Conservation (phyloP, 2,888 invertebrate species). For the Tachystola acroxantha region DNA sequence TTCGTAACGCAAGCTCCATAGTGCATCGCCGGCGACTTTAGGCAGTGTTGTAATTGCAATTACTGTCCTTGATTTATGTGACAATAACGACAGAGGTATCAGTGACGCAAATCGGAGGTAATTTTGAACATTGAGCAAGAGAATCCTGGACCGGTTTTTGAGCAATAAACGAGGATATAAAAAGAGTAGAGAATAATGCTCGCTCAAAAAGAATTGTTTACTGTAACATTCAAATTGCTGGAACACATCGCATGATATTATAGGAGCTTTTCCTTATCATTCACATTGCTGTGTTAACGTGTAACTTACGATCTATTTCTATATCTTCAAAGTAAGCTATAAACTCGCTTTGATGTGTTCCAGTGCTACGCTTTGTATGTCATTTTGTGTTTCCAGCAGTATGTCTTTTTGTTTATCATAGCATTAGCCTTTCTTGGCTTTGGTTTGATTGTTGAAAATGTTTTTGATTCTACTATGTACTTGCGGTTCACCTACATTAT, state of each 20-base stretch:
- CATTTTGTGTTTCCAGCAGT: slow-evolving; percentile 24
- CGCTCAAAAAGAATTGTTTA: background rate
- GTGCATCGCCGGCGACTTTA: slow-evolving; percentile 10
- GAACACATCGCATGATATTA: background rate
- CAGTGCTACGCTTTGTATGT: slow-evolving; percentile 25
- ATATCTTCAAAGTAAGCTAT: slow-evolving; percentile 34
- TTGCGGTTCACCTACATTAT: too few species aligned
- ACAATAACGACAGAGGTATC: slow-evolving; percentile 26
- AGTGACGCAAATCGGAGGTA: slow-evolving; percentile 22
- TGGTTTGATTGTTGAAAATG: too few species aligned
- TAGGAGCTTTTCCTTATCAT: background rate
- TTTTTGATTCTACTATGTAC: too few species aligned
- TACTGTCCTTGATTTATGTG: slow-evolving; percentile 33
- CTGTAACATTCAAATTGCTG: too few species aligned
- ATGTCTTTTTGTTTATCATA: background rate
- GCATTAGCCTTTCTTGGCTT: too few species aligned
- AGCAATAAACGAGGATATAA: background rate
- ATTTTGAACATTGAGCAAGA: slow-evolving; percentile 20
- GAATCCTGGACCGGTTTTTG: slow-evolving; percentile 15
- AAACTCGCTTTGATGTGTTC: slow-evolving; percentile 41
- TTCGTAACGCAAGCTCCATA: slow-evolving; percentile 37
- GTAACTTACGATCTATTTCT: slow-evolving; percentile 22
- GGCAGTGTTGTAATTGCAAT: slow-evolving; percentile 34
- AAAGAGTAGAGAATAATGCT: background rate
- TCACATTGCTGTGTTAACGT: background rate